These are phyloP conservation scores for Channa maculata DNA, from an alignment of 2,113 vertebrate genomes.

Conservation along the genomic window DNA sequence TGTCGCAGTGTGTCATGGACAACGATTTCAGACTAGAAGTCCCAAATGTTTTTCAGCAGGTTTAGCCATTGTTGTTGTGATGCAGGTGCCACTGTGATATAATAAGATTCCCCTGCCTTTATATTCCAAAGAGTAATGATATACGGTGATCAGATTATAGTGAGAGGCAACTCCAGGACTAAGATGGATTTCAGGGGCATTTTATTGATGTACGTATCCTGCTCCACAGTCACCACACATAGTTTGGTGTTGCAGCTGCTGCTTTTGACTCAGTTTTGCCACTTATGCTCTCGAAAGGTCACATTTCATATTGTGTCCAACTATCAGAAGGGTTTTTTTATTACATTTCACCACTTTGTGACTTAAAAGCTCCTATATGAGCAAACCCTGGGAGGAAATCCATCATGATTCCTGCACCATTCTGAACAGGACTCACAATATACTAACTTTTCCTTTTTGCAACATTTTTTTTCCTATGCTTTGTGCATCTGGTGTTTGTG, in stretches of 20 bases:
- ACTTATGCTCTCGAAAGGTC: constrained; percentile 61
- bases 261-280: constrained; percentile 46
- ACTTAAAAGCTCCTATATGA: constrained; percentile 31
- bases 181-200: constrained; percentile 49
- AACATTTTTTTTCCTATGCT: constrained; percentile 11
- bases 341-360: constrained; percentile 53
- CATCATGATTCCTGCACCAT: constrained; percentile 6
- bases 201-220: constrained; percentile 56
- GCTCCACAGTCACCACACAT: constrained; percentile 48
- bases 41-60: not conserved
- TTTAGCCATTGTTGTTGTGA: constrained; percentile 1
- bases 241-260: not conserved
- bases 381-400: constrained; percentile 6
- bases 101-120: not conserved
- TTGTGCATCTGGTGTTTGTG: constrained; percentile 48
- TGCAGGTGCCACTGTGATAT: constrained; percentile 2
- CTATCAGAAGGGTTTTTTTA: constrained; percentile 41
- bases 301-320: constrained; percentile 50
- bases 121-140: constrained; percentile 30
- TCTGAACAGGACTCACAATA: constrained; percentile 38
- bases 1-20: not conserved
- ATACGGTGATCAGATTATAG: constrained; percentile 51
- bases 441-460: constrained; percentile 30
- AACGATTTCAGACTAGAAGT: not conserved
- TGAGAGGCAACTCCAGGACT: constrained; percentile 17